Evolutionary conservation across 2,797 vertebrate genomes (phyloP), one percentile per base, ranked within the genome.

Genomic region (Scolopax rusticola): DNA sequence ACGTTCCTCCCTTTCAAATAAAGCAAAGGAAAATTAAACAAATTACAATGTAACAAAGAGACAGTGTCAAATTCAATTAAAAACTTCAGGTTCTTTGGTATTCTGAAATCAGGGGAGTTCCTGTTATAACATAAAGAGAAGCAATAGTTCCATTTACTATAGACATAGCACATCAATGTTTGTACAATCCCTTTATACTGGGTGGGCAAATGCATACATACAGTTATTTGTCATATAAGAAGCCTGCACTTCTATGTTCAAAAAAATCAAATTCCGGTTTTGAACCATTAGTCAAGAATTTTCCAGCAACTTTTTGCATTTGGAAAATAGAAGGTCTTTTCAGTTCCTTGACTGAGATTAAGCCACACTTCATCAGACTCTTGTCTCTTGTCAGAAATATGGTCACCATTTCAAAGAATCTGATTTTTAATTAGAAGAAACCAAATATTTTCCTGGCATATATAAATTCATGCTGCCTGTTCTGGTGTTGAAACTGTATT

Each of bases 41-140:
- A 80, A 86, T n/a, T 78, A 60, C 71, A 61, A 43, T 51, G 45
- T 53, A 91, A 93, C 48, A 85, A 70, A 87, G 20, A 89, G 71
- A 63, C 10, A 33, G 16, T 15, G 38, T 86, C 53, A 54, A 94
- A 97, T 94, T 73, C 90, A 89, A 64, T 80, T 32, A 60, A 87
- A 87, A 93, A 61, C 27, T 50, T 82, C 23, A 71, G 21, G 60
- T 85, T 90, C 60, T 78, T 87, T 51, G 12, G n/a, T 71, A 50
- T 69, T 91, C 54, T 73, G 56, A 68, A 89, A 82, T 68, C n/a
- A 79, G 12, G 6, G 40, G 16, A 80, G 16, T 25, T 68, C 56
- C 71, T 77, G 6, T 50, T 78, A 43, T 12, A 63, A 69, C 30
- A 14, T 28, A 41, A 91, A 85, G 38, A 84, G 36, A 77, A 92